Evolutionary conservation across 1,140 invertebrate genomes (phyloP).

Genomic region (Aethina tumida): DNA sequence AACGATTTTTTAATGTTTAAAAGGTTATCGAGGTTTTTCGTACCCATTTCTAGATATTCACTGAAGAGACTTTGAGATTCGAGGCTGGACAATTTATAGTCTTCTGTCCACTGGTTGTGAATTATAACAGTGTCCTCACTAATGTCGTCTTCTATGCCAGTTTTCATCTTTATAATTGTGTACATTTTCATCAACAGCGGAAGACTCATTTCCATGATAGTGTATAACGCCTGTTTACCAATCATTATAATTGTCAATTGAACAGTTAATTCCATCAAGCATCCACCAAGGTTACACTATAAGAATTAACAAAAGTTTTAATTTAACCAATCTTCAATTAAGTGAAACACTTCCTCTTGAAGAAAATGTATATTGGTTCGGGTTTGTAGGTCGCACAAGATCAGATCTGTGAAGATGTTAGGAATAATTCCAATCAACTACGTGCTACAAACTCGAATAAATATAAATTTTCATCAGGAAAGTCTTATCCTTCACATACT

Average conservation of each 20-base stretch:
- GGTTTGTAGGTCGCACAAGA: too few species aligned
- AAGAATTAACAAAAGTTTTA: too few species aligned
- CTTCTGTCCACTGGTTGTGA: slow-evolving; percentile 60
- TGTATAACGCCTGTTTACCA: slow-evolving; percentile 71
- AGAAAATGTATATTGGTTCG: too few species aligned
- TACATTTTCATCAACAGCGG: slow-evolving; percentile 43
- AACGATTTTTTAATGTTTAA: slow-evolving; percentile 9
- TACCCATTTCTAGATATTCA: slow-evolving; percentile 82
- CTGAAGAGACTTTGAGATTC: slow-evolving; percentile 59
- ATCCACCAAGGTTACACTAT: slow-evolving; percentile 67
- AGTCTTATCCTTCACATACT: slow-evolving; percentile 37
- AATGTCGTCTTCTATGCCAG: slow-evolving; percentile 15
- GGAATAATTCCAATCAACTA: too few species aligned
- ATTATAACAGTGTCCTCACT: slow-evolving; percentile 15
- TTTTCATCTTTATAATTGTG: slow-evolving; percentile 21
- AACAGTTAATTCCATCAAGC: slow-evolving; percentile 69
- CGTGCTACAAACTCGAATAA: too few species aligned
- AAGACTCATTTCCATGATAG: slow-evolving; percentile 60
- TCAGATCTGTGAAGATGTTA: too few species aligned
- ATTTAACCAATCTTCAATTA: too few species aligned
- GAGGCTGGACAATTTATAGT: slow-evolving; percentile 60
- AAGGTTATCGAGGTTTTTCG: slow-evolving; percentile 11
- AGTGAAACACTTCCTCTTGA: too few species aligned
- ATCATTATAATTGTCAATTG: slow-evolving; percentile 78
- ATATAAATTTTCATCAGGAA: too few species aligned